Evolutionary conservation across 2,113 vertebrate genomes (phyloP), one percentile per base, ranked within the genome.

Genomic region (Noturus placidus): DNA sequence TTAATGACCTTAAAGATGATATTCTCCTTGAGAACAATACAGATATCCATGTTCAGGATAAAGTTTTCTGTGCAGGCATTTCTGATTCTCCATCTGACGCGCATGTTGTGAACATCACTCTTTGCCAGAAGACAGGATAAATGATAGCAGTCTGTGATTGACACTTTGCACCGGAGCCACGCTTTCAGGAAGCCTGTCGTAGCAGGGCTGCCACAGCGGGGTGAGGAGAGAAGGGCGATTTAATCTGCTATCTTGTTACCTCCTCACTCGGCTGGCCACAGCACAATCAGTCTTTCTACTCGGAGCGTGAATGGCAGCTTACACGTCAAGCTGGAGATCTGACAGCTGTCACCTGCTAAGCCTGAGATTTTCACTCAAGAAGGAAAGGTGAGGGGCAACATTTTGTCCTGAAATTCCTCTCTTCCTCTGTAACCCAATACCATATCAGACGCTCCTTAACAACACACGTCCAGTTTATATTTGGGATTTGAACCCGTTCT

Each of bases 211-310:
- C 54, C 83, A 57, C 83, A n/a, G 76, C 1, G 50, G 81, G 82
- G 82, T 82, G 35, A 76, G 65, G 84, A 70, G 61, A 81, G 59
- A 50, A 59, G 54, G 87, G 35, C 22, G 86, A 82, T 87, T 89
- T 90, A 85, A 90, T 90, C 86, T 85, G 77, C 56, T 82, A 83
- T 90, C 89, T 89, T 89, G 89, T 90, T 90, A 79, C 57, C 70
- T 63, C 78, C 70, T 83, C 83, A 77, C 82, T 84, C 56, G 77
- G 56, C 76, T 67, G 63, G 65, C 86, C 87, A 33, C 56, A 69
- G 30, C 84, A 88, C 87, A 88, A 76, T 86, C 86, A 79, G 83
- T 86, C 65, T 72, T 85, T 79, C 85, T 69, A 57, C 59, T 69
- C 50, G 50, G 56, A 82, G 42, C 13, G 50, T 87, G 67, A 90